Evolutionary conservation across 2,113 vertebrate species (phyloP).

Genomic region (Setophaga kirtlandii): DNA sequence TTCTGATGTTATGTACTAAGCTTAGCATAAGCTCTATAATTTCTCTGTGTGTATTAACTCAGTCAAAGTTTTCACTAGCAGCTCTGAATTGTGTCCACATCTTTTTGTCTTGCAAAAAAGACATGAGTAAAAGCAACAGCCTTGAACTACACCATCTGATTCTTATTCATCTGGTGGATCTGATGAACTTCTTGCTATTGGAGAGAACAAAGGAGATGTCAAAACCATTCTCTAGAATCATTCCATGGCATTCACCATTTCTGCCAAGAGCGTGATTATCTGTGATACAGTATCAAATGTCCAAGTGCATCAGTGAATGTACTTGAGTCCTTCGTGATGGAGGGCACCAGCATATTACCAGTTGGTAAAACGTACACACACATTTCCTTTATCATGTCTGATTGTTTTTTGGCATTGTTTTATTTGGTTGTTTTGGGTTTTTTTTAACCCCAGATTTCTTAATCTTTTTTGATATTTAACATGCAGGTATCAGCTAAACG

Average conservation of each 20-base stretch:
- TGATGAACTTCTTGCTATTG: not conserved
- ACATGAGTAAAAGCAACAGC: not conserved
- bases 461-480: not conserved
- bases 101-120: not conserved
- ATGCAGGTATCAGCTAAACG: not conserved
- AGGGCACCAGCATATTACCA: not conserved
- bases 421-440: not conserved
- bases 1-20: not conserved
- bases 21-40: not conserved
- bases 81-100: not conserved
- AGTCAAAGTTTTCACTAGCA: not conserved
- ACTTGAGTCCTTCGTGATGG: not conserved
- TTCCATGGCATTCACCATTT: not conserved
- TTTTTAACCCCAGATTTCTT: not conserved
- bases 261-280: not conserved
- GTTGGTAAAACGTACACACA: not conserved
- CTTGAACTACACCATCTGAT: not conserved
- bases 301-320: not conserved
- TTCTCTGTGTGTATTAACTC: not conserved
- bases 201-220: not conserved
- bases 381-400: not conserved
- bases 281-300: not conserved
- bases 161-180: not conserved
- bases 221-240: not conserved
- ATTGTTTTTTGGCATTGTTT: fast-evolving